These are phyloP conservation scores for Sclerurus mexicanus DNA, from an alignment of 2,113 vertebrate species.

Conservation along the genomic window DNA sequence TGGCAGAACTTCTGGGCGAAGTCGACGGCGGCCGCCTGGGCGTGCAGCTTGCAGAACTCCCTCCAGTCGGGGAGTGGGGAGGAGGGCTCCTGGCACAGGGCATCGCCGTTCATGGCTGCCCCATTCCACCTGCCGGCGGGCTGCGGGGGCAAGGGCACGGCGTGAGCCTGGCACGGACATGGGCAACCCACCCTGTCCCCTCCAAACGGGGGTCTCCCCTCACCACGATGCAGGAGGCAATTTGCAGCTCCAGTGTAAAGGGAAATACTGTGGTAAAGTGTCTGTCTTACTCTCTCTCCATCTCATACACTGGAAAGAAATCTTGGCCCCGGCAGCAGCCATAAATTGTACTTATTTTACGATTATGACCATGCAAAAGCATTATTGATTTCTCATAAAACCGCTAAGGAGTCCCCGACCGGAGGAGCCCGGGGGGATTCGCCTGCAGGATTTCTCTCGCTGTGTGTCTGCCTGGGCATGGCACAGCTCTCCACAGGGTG, in stretches of 20 bases:
- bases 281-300: not conserved
- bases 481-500: not conserved
- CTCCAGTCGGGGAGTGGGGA: slow-evolving; percentile 93
- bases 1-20: slow-evolving; percentile 94
- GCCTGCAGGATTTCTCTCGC: not conserved
- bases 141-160: slow-evolving; percentile 46
- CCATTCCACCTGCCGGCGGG: slow-evolving; percentile 85
- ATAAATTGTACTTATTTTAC: slow-evolving; percentile 47
- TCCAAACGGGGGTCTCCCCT: accelerated
- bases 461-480: not conserved
- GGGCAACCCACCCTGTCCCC: not conserved
- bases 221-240: accelerated
- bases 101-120: slow-evolving; percentile 94
- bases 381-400: slow-evolving; percentile 61
- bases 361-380: slow-evolving; percentile 46
- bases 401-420: not conserved
- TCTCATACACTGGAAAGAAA: not conserved
- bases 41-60: slow-evolving; percentile 97
- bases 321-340: not conserved
- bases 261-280: not conserved
- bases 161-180: accelerated
- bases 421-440: not conserved
- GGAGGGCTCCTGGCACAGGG: slow-evolving; percentile 84
- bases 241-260: not conserved
- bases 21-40: slow-evolving; percentile 88